phyloP scores from a whole-genome alignment of 2,888 invertebrate species.

The Aphodius granarius region DNA sequence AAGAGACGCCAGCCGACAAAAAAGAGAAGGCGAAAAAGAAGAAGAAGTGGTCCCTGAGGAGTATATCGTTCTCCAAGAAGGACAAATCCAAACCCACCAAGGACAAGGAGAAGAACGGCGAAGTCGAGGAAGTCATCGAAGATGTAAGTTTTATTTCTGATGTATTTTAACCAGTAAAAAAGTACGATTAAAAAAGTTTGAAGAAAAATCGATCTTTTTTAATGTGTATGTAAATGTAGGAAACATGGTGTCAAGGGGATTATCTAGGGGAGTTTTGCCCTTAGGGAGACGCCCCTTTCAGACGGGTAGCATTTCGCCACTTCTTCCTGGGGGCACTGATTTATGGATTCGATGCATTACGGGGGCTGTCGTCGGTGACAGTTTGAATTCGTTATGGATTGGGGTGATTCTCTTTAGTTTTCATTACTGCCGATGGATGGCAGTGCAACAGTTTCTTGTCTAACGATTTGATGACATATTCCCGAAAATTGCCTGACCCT shows the following conservation, averaged over 20 bases:
- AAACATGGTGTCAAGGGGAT: not conserved
- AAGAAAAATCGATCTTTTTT: too few species aligned
- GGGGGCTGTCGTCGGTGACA: not conserved
- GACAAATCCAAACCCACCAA: constrained; percentile 84
- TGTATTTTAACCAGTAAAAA: too few species aligned
- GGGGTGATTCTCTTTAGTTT: not conserved
- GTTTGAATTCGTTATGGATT: not conserved
- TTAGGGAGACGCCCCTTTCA: not conserved
- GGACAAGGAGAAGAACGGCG: constrained; percentile 61
- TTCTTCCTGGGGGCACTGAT: not conserved
- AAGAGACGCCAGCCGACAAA: constrained; percentile 44
- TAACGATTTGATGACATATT: not conserved
- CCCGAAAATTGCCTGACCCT: not conserved
- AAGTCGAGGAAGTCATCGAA: constrained; percentile 63
- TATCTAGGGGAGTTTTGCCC: not conserved
- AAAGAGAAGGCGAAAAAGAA: constrained; percentile 60
- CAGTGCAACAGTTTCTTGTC: not conserved
- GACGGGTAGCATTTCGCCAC: not conserved
- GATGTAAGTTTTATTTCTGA: too few species aligned
- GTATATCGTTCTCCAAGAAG: constrained; percentile 84
- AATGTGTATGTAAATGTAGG: not conserved
- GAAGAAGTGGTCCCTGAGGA: constrained; percentile 89
- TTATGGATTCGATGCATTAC: not conserved
- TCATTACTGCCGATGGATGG: not conserved
- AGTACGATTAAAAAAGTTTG: too few species aligned